These are phyloP conservation scores for Orius insidiosus DNA, from an alignment of 1,140 invertebrate species.

Conservation along the genomic window DNA sequence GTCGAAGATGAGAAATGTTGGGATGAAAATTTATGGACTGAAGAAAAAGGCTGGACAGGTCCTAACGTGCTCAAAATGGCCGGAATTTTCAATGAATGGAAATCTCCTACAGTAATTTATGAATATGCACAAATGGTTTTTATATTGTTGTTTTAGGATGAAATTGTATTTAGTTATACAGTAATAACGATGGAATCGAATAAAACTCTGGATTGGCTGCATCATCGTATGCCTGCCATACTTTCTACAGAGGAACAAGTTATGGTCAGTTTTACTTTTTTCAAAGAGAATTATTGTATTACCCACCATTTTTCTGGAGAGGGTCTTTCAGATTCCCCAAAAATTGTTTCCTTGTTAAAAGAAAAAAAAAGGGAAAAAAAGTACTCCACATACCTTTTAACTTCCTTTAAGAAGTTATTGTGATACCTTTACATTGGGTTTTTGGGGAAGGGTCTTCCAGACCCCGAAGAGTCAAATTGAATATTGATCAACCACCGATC, in stretches of 20 bases:
- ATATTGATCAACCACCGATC: no score
- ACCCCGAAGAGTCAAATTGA: no score
- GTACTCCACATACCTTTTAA: no score
- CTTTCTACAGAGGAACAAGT: constrained; percentile 48
- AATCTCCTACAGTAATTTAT: constrained; percentile 21
- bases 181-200: constrained; percentile 63
- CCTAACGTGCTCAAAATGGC: constrained; percentile 52
- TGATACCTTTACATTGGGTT: no score
- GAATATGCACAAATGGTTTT: no score
- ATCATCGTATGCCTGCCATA: constrained; percentile 65
- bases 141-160: constrained; percentile 25
- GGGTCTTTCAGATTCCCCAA: no score
- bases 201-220: constrained; percentile 46
- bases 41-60: constrained; percentile 38
- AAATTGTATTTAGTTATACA: constrained; percentile 51
- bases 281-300: no score
- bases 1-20: constrained; percentile 37
- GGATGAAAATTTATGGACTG: constrained; percentile 29
- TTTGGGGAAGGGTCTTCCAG: no score
- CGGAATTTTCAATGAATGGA: constrained; percentile 56
- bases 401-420: no score
- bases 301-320: no score
- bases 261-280: constrained; percentile 32
- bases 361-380: no score
- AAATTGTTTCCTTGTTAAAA: no score